Conservation (phyloP, 2,888 invertebrate genomes). For the Scaptomyza parva region DNA sequence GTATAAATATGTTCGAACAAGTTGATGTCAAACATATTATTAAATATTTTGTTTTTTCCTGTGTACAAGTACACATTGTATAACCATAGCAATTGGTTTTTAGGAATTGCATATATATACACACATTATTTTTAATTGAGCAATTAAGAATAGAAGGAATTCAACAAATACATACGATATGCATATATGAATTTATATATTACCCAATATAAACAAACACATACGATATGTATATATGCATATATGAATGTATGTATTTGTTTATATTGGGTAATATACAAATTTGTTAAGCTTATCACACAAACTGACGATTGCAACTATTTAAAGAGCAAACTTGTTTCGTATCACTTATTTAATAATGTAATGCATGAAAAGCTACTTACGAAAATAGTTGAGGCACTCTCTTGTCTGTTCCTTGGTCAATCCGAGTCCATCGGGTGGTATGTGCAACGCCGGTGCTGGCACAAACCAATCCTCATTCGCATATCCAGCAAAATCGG, state of each 20-base stretch:
- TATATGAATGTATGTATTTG: background rate
- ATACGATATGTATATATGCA: too few relatives aligned
- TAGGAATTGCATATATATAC: too few relatives aligned
- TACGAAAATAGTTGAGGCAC: conserved; percentile 98
- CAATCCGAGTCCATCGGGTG: conserved; percentile 91
- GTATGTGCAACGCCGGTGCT: conserved; percentile 92
- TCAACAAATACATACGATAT: background rate
- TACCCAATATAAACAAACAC: background rate
- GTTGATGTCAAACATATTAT: conserved; percentile 15
- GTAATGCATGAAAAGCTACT: conserved; percentile 86
- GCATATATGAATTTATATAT: background rate
- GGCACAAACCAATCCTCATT: conserved; percentile 95
- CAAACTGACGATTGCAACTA: conserved; percentile 6
- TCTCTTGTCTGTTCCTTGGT: conserved; percentile 98
- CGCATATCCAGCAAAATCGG: conserved; percentile 93
- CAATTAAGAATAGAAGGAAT: conserved; percentile 21
- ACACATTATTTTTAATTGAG: conserved; percentile 26
- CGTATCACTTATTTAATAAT: background rate
- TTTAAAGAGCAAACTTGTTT: conserved; percentile 4
- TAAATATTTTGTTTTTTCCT: conserved; percentile 14
- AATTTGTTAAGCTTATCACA: conserved; percentile 12
- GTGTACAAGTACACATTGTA: conserved; percentile 31
- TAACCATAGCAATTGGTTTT: conserved; percentile 27
- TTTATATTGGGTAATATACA: conserved; percentile 1
- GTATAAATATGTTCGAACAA: background rate